Base-by-base conservation (phyloP, 2,888 invertebrate species). In the Pegoplata infirma region DNA sequence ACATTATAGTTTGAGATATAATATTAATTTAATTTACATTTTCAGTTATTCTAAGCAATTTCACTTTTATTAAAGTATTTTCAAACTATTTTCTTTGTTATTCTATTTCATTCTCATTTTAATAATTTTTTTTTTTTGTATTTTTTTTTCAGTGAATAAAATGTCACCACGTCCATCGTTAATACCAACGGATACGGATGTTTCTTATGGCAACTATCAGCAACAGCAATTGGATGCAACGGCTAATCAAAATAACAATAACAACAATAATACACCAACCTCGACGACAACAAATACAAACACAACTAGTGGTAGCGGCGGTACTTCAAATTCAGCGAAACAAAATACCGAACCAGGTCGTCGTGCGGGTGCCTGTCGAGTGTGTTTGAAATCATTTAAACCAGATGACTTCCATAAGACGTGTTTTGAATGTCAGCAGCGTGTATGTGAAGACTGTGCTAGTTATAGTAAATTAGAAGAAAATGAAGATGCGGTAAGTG, bases 391-490 rank as follows among this genome's bases (percentile, higher is more conserved):
- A 90, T 95, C 95, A 73, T 93, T 97, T 88, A 95, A 95, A 86
- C 95, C 95, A 0, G 96, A 96, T 77, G 97, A 97, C 89, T 95
- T 94, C 88, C 96, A 94, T 89, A 94, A 95, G 89, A 95, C 94
- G 63, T 97, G 97, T 90, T 94, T 94, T 85, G 97, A 96, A 90
- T 97, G 97, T 90, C 94, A 96, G 86, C 96, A 96, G 87, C 93
- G 95, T 83, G 96, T 97, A 63, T 97, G 97, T 89, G 97, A 97
- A 89, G 97, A 97, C 90, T 97, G 97, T 88, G 96, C 97, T 82
- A 96, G 96, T 66, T 97, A 97, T 89, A 96, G 96, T 83, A 95
- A 96, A 85, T 92, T 94, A 72, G 93, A 94, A 79, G 94, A 95
- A 85, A 94, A 94, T 82, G 95, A 96, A 85, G 95, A 96, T 85